Conservation (phyloP, 2,113 vertebrate species). For the Gymnorhina tibicen region DNA sequence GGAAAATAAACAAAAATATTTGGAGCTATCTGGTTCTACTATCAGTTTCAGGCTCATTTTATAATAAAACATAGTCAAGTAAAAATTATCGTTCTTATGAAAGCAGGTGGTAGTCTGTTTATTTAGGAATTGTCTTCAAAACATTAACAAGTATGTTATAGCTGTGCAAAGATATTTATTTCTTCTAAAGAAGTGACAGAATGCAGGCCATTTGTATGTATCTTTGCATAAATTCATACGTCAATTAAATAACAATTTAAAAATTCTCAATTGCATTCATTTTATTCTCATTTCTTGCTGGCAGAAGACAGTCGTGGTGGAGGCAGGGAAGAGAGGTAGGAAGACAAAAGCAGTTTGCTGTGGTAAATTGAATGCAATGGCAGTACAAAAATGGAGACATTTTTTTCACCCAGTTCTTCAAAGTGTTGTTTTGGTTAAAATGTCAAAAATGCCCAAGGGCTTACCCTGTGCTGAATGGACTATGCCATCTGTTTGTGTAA, state of each 20-base stretch:
- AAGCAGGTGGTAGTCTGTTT: not conserved
- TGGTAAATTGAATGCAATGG: not conserved
- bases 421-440: conserved; percentile 45
- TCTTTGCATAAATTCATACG: not conserved
- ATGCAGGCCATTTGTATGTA: not conserved
- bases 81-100: not conserved
- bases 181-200: not conserved
- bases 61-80: not conserved
- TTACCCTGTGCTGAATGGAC: conserved; percentile 18
- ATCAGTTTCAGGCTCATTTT: not conserved
- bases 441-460: conserved; percentile 30
- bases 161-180: not conserved
- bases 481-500: conserved; percentile 37
- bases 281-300: not conserved
- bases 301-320: not conserved
- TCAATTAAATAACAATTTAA: not conserved
- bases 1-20: not conserved
- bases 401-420: not conserved
- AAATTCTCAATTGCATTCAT: not conserved
- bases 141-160: not conserved
- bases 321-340: not conserved
- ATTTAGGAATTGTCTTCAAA: not conserved
- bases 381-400: not conserved
- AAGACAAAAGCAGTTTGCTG: not conserved
- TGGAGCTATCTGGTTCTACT: not conserved